A percentile compares a stretch with the other conserved stretches of the same genome.
Conservation (phyloP, 2,113 vertebrate species). For the Pan paniscus region DNA sequence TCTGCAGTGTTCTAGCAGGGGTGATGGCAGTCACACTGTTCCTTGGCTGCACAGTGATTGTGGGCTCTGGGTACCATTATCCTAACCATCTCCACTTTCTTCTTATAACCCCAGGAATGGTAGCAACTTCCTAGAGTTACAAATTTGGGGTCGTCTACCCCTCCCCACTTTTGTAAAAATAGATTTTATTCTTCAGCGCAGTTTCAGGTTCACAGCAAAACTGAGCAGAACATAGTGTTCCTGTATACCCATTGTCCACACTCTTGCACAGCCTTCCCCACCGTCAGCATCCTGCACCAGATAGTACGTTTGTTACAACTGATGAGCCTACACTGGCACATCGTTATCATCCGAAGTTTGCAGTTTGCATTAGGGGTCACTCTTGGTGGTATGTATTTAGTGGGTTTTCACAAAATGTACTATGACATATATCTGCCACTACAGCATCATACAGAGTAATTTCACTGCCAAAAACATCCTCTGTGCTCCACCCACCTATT, state of each 20-base stretch:
- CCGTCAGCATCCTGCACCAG: accelerated
- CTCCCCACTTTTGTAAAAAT: neutral
- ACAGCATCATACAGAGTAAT: accelerated
- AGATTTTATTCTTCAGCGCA: neutral
- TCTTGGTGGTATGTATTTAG: accelerated
- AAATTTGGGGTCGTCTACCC: neutral
- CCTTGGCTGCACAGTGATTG: neutral
- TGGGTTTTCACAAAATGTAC: neutral
- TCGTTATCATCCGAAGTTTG: neutral
- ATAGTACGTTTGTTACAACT: too few species aligned
- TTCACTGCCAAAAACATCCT: neutral
- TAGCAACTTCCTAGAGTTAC: neutral
- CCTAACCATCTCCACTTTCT: neutral
- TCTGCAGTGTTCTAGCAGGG: accelerated
- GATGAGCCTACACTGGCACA: accelerated
- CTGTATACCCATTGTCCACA: accelerated
- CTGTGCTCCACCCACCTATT: accelerated
- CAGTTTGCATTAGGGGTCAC: accelerated
- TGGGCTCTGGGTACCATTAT: neutral
- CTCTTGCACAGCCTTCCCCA: accelerated
- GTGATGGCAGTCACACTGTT: neutral
- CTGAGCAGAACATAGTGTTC: neutral
- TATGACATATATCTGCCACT: accelerated
- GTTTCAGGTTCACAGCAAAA: neutral
- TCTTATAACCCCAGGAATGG: too few species aligned